Evolutionary conservation across 2,797 vertebrate genomes (phyloP).

Genomic region (Leucoraja ocellata): DNA sequence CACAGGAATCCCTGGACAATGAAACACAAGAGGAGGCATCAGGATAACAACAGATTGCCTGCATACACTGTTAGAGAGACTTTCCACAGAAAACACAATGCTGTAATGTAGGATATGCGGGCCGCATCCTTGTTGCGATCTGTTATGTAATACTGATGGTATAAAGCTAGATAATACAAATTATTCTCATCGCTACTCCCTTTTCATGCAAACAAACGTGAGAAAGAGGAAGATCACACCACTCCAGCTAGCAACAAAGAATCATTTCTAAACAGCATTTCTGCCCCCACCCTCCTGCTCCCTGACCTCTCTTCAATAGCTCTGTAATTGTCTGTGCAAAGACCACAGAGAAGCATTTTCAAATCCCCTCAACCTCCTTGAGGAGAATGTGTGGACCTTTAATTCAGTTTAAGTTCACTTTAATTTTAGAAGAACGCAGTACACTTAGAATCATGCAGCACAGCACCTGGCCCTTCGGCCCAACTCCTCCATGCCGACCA

Average conservation of each 20-base stretch:
- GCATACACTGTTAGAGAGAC: background rate
- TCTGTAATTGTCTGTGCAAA: no score
- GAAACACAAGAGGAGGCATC: background rate
- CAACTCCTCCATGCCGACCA: no score
- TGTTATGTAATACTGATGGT: background rate
- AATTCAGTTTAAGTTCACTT: background rate
- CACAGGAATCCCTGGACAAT: constrained; percentile 76
- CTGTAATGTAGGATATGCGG: background rate
- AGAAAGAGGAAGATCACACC: no score
- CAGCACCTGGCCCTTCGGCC: no score
- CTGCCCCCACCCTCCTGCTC: no score
- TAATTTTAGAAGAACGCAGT: background rate
- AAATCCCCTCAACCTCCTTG: background rate
- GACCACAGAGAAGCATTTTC: no score
- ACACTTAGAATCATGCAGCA: no score
- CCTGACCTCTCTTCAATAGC: no score
- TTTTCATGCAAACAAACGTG: no score
- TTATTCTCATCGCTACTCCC: background rate
- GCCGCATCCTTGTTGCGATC: background rate
- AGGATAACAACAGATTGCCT: background rate
- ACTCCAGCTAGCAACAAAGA: no score
- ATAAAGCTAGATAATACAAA: background rate
- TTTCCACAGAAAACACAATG: background rate
- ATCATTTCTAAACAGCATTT: no score
- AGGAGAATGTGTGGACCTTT: background rate